Base-by-base conservation (phyloP, 2,113 vertebrate species). In the Caloenas nicobarica region DNA sequence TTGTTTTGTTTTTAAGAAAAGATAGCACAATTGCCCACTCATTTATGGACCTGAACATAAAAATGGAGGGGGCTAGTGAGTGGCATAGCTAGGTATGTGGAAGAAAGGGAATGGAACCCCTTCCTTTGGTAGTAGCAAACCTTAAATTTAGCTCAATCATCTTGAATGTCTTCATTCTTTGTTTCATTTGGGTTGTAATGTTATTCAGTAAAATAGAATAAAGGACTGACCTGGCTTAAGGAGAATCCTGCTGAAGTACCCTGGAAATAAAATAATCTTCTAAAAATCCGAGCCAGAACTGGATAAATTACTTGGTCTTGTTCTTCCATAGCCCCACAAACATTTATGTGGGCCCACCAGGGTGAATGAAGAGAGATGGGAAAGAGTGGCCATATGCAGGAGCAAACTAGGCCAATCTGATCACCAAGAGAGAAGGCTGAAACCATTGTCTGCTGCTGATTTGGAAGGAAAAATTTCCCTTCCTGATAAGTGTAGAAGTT, bases 391-490 rank as follows among this genome's bases (percentile, higher is more conserved):
- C 18, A 3, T 5, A 14, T 51, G 28, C 10, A 46, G 14, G 5
- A 74, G 11, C 0, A 2, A 13, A 25, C 12, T 53, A 31, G 44
- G 4, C 7, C 46, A 34, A 11, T 9, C 29, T 74, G 36, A 7
- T 78, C 40, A 58, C 31, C 13, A 40, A 44, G 36, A 51, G 33
- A 34, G 7, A 71, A 64, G 60, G 19, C 51, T 62, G 56, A 48
- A 71, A 46, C 51, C 4, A 1, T 34, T 31, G 13, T 34, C 42
- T 66, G n/a, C 48, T 50, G 22, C 10, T 86, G 40, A 51, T 54
- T 25, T 58, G 46, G 46, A 66, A 78, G 48, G 66, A 82, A 89
- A 87, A 73, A 33, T 36, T 28, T 68, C 17, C 9, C 10, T 72
- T 88, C 29, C 60, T 78, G 3, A 5, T 26, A 23, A 81, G 12